Conservation (phyloP, 2,113 vertebrate species). For the Pelobates fuscus region DNA sequence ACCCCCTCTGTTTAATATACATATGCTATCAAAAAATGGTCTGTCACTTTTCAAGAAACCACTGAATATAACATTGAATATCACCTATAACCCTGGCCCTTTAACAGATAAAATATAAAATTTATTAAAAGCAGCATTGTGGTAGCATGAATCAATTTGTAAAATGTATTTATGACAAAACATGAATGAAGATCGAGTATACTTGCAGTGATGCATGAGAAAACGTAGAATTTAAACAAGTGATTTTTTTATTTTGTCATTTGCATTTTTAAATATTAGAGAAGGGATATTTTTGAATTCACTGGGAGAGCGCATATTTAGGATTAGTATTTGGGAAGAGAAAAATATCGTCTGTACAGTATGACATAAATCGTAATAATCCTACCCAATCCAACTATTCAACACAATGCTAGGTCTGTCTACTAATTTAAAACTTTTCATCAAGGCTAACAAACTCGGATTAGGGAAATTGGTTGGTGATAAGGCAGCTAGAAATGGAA, state of each 20-base stretch:
- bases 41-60: too few relatives aligned
- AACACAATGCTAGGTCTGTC: slow-evolving; percentile 11
- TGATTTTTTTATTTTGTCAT: not conserved
- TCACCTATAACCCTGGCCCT: too few relatives aligned
- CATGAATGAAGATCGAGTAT: too few relatives aligned
- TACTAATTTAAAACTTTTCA: slow-evolving; percentile 28
- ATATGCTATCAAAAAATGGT: too few relatives aligned
- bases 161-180: too few relatives aligned
- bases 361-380: slow-evolving; percentile 27
- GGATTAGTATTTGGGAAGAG: slow-evolving; percentile 27
- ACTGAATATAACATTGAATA: too few relatives aligned
- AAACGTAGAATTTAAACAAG: not conserved
- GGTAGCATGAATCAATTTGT: too few relatives aligned
- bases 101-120: too few relatives aligned
- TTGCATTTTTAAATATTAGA: slow-evolving; percentile 2
- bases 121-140: too few relatives aligned
- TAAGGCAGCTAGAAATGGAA: slow-evolving; percentile 33
- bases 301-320: not conserved
- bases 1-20: too few relatives aligned
- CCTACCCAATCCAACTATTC: slow-evolving; percentile 17
- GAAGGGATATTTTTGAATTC: not conserved
- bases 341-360: slow-evolving; percentile 20
- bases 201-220: too few relatives aligned
- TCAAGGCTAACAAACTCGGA: slow-evolving; percentile 38
- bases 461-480: slow-evolving; percentile 41